Percentiles rank a stretch among this genome's conserved stretches.
phyloP scores from a whole-genome alignment of 2,797 vertebrate genomes.

The Macropus fuliginosus region DNA sequence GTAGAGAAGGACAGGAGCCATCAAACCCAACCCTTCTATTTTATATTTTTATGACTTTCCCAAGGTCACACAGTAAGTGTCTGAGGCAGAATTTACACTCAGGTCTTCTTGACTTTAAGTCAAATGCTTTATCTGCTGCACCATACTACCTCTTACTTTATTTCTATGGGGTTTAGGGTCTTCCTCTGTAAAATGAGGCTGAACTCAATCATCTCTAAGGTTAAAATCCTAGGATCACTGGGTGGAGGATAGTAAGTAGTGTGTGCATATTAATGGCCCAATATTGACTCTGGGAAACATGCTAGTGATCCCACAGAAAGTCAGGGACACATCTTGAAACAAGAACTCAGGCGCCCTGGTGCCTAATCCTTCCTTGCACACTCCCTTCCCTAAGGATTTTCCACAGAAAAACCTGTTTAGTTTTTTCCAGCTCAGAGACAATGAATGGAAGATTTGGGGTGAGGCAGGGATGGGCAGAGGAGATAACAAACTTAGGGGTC shows the following conservation, averaged over 20 bases:
- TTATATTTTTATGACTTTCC: not conserved
- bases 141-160: not conserved
- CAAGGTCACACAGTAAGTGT: not conserved
- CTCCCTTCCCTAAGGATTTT: slow-evolving; percentile 65
- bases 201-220: not conserved
- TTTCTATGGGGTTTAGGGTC: not conserved
- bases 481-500: not conserved
- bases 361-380: slow-evolving; percentile 57
- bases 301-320: slow-evolving; percentile 19
- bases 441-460: slow-evolving; percentile 42
- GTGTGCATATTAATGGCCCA: too few relatives aligned
- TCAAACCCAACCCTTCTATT: not conserved
- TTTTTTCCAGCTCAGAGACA: slow-evolving; percentile 63
- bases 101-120: not conserved
- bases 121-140: not conserved
- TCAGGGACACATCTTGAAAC: not conserved
- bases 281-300: not conserved
- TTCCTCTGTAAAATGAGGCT: not conserved
- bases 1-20: not conserved
- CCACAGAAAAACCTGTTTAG: slow-evolving; percentile 49
- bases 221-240: not conserved
- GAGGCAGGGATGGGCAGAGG: slow-evolving; percentile 1
- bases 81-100: not conserved
- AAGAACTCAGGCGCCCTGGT: slow-evolving; percentile 8
- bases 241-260: not conserved